Evolutionary conservation across 2,113 vertebrate genomes (phyloP), one percentile per base, ranked within the genome.

Genomic region (Tetrao urogallus): DNA sequence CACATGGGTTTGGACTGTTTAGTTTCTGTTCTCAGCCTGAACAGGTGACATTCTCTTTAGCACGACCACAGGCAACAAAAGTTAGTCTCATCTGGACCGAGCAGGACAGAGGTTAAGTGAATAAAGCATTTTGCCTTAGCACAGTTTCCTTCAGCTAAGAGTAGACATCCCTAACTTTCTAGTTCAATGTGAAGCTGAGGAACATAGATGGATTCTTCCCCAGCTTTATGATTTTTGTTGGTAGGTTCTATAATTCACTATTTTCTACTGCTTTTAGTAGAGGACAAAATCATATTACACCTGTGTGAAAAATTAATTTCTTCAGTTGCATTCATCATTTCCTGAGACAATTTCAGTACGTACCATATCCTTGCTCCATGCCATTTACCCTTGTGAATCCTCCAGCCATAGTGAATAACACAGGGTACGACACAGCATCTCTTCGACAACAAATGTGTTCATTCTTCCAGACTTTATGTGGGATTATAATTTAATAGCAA

Each of bases 1-100:
- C 24, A 34, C 52, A 19, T 13, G 27, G 27, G 32, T 90, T 94
- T 90, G 40, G 56, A 76, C 61, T 69, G 82, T 77, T 94, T 92
- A 94, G 75, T 78, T 96, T 94, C 88, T 92, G 61, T 77, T 94
- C 48, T 91, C 86, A 78, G 74, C 20, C 61, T 79, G 69, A 83
- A 72, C 82, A 96, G 82, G 93, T 91, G 82, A 94, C 90, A 36
- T 92, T 48, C 63, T 90, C 14, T 42, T 90, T 69, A 65, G 21
- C 40, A 78, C 70, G 61, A 60, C 80, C 63, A 86, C 86, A 61
- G 70, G 76, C 65, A 90, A 81, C 6, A 90, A 36, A 69, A 72
- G 34, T 70, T 36, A 60, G 24, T 57, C 82, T 89, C 43, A 93
- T 43, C 27, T 65, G 75, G 60, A 66, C 78, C 70, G 72, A 92